phyloP scores from a whole-genome alignment of 2,113 vertebrate genomes.

The Haemorhous mexicanus region DNA sequence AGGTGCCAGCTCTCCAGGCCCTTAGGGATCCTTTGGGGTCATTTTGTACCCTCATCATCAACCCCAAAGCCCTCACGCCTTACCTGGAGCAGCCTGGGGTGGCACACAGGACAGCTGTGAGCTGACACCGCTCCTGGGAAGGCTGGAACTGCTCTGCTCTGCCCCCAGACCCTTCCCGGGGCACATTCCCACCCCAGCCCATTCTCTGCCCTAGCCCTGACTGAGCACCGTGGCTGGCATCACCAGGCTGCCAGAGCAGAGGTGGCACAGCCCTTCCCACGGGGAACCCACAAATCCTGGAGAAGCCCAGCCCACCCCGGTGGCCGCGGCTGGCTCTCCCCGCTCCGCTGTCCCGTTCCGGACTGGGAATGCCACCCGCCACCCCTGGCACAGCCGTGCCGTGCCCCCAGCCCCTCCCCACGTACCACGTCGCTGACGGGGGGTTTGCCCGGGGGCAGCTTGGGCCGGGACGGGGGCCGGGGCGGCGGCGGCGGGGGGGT shows the following conservation, averaged over 20 bases:
- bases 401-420: neutral
- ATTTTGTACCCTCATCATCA: rapidly evolving
- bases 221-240: rapidly evolving
- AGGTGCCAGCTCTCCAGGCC: rapidly evolving
- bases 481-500: conserved; percentile 88
- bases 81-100: neutral
- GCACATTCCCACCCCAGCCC: neutral
- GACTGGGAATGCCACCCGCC: rapidly evolving
- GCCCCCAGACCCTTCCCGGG: neutral
- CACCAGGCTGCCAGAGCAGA: neutral
- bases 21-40: rapidly evolving
- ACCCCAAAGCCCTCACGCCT: rapidly evolving
- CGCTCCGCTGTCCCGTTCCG: rapidly evolving
- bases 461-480: conserved; percentile 88
- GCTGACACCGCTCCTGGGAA: rapidly evolving
- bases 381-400: rapidly evolving
- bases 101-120: rapidly evolving
- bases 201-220: rapidly evolving
- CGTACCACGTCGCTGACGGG: conserved; percentile 86
- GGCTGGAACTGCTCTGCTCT: rapidly evolving
- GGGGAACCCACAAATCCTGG: rapidly evolving
- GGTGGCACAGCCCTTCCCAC: rapidly evolving
- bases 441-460: conserved; percentile 90
- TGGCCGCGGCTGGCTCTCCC: rapidly evolving
- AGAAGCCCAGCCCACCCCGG: rapidly evolving